Evolutionary conservation across 2,113 vertebrate species (phyloP).

Genomic region (Ailurus styani): DNA sequence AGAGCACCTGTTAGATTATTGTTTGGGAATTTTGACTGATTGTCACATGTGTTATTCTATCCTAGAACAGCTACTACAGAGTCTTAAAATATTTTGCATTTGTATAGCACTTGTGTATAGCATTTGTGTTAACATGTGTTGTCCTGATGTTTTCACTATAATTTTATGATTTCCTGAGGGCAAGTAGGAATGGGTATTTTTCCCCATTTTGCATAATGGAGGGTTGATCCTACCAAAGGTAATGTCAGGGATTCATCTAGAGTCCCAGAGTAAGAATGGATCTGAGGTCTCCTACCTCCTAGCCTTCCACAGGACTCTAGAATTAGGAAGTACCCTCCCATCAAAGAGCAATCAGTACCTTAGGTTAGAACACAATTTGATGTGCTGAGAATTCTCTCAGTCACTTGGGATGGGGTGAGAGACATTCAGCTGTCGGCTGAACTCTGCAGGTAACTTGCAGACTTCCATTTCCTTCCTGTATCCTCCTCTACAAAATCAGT

Average conservation of each 20-base stretch:
- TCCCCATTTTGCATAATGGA: background rate
- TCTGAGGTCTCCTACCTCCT: background rate
- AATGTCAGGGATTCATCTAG: background rate
- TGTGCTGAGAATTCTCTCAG: background rate
- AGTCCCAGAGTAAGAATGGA: background rate
- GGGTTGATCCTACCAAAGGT: background rate
- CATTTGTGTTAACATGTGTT: background rate
- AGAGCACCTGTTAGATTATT: background rate
- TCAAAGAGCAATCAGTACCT: background rate
- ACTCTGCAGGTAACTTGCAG: background rate
- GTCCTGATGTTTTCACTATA: background rate
- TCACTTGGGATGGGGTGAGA: background rate
- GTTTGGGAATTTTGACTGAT: constrained; percentile 5
- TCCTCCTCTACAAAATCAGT: background rate
- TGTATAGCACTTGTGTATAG: no score
- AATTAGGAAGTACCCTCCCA: background rate
- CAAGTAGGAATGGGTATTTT: background rate
- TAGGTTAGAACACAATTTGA: background rate
- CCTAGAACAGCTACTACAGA: background rate
- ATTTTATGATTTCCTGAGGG: background rate
- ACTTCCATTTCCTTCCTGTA: background rate
- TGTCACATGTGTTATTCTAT: background rate
- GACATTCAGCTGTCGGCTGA: background rate
- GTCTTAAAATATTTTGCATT: background rate
- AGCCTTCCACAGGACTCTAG: background rate